Evolutionary conservation across 2,797 vertebrate genomes (phyloP), one percentile per base, ranked within the genome.

Genomic region (Parotocinclus haroldoi): DNA sequence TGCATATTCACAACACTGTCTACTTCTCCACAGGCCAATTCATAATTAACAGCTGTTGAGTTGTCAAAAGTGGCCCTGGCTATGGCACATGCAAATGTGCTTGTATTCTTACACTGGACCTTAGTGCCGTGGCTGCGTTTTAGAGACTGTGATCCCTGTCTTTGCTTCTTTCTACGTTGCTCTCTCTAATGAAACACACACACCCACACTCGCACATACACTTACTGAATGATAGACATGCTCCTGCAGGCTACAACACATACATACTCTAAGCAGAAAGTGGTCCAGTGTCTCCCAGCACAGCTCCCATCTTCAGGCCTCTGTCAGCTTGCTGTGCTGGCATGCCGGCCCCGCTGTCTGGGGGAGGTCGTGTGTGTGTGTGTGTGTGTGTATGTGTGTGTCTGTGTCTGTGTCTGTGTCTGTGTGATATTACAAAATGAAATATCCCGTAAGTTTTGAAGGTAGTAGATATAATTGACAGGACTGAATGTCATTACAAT

Each of bases 41-140:
- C 86, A 91, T 89, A 91, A 91, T 90, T 90, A 92, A 90, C 90
- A 92, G 89, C 90, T 92, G 90, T 89, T 91, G 89, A 86, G 89
- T 90, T 92, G 90, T 92, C 90, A 92, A 85, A 81, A 84, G 84
- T 81, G 83, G 86, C 88, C 87, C 85, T 81, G 86, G 85, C 85
- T 76, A 4, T 85, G 85, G 85, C 86, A 85, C 86, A 85, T 83
- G 75, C 88, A 89, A 84, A 84, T 86, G 85, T 85, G 88, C 88
- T 89, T 84, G 88, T 88, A 87, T 88, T 89, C 87, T 86, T 86
- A 83, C 82, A 84, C 83, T 86, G 87, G 85, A 86, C 83, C 83
- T 84, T 82, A 74, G 83, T 83, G 86, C 83, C 84, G 85, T 79
- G 83, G 81, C 82, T 86, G 83, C 81, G 85, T 86, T 87, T 71